phyloP scores from a whole-genome alignment of 1,140 invertebrate genomes.

The Sycophaga agraensis region DNA sequence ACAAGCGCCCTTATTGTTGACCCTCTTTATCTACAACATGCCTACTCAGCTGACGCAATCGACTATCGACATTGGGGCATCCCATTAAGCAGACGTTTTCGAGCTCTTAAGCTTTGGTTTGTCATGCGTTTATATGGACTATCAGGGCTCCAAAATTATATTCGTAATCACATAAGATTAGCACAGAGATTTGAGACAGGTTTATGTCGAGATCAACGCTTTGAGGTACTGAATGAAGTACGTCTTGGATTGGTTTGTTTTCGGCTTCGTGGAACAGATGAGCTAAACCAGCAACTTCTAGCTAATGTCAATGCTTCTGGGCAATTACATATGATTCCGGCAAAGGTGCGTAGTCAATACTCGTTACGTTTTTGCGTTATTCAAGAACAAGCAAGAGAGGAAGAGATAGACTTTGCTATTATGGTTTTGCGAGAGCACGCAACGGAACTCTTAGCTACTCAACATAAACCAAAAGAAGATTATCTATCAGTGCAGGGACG shows the following conservation, averaged over 20 bases:
- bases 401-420: constrained; percentile 79
- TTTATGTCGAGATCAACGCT: constrained; percentile 73
- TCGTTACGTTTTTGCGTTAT: constrained; percentile 84
- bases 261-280: constrained; percentile 69
- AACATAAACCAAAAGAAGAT: constrained; percentile 24
- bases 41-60: constrained; percentile 72
- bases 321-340: constrained; percentile 88
- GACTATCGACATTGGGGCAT: constrained; percentile 92
- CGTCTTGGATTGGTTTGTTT: constrained; percentile 74
- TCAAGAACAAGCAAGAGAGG: constrained; percentile 74
- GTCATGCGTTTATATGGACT: constrained; percentile 82
- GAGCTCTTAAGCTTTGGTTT: constrained; percentile 89
- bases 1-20: constrained; percentile 94
- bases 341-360: constrained; percentile 75
- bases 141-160: constrained; percentile 78
- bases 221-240: constrained; percentile 84
- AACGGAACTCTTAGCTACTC: constrained; percentile 63
- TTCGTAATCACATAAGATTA: constrained; percentile 83
- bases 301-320: constrained; percentile 86
- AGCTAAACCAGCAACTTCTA: constrained; percentile 77
- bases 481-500: constrained; percentile 44
- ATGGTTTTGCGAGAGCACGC: constrained; percentile 70
- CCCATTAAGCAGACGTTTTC: constrained; percentile 81
- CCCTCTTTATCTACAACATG: constrained; percentile 87
- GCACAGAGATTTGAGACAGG: constrained; percentile 83